Percentiles rank a stretch among this genome's conserved stretches.
phyloP scores from a whole-genome alignment of 2,888 invertebrate species.

The Limnephilus marmoratus region DNA sequence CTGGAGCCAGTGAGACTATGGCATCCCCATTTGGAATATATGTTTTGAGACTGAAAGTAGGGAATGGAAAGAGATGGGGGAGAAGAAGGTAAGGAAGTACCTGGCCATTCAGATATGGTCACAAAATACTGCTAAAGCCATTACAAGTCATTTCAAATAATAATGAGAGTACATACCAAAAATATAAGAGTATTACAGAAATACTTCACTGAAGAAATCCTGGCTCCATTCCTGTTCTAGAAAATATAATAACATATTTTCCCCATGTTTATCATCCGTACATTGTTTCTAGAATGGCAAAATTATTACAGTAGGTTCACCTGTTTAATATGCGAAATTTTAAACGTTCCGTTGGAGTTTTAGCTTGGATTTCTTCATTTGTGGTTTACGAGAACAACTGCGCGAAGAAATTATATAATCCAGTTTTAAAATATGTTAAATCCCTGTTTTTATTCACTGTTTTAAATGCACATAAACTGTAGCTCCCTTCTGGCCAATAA shows the following conservation, averaged over 20 bases:
- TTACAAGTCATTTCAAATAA: no score
- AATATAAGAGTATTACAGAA: no score
- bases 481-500: neutral
- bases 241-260: neutral
- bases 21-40: no score
- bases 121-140: no score
- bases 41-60: no score
- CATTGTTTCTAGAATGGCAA: conserved; percentile 5
- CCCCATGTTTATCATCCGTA: neutral
- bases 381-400: conserved; percentile 2
- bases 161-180: no score
- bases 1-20: no score
- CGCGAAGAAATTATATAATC: neutral
- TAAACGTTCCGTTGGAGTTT: conserved; percentile 4
- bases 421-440: neutral
- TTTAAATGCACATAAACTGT: neutral
- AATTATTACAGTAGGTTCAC: neutral
- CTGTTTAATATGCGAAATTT: conserved; percentile 29
- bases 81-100: no score
- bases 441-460: neutral
- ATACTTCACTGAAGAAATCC: neutral
- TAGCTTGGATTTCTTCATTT: conserved; percentile 39
- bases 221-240: neutral
- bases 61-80: no score
- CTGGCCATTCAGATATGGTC: no score